Conservation (phyloP, 2,113 vertebrate species). For the Menidia beryllina region DNA sequence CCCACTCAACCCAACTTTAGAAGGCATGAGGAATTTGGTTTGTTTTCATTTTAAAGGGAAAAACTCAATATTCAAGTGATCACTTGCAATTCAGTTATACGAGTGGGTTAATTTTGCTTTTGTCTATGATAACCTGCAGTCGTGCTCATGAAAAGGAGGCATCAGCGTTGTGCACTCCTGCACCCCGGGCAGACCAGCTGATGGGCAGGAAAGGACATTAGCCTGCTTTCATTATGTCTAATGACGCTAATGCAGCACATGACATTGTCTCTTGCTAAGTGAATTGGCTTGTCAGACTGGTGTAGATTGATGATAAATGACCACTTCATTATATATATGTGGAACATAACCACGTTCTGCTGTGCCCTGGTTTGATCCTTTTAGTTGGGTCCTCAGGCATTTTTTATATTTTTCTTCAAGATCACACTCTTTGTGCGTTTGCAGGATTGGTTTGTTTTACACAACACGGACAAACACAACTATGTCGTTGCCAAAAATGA, state of each 20-base stretch:
- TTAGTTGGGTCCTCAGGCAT: constrained; percentile 24
- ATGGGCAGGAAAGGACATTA: constrained; percentile 90
- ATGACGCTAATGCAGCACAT: constrained; percentile 93
- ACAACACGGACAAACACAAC: background rate
- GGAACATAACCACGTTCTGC: constrained; percentile 81
- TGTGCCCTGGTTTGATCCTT: constrained; percentile 80
- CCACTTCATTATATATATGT: constrained; percentile 91
- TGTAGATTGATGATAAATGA: constrained; percentile 90
- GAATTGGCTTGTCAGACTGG: constrained; percentile 86
- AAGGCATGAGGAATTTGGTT: too few relatives aligned
- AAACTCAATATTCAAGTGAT: constrained; percentile 1
- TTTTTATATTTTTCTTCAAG: constrained; percentile 38
- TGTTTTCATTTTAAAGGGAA: too few relatives aligned
- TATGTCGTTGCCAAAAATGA: constrained; percentile 4
- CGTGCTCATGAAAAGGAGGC: constrained; percentile 64
- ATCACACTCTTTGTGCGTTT: background rate
- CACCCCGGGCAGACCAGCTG: constrained; percentile 86
- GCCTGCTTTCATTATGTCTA: constrained; percentile 93
- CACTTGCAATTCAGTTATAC: constrained; percentile 14
- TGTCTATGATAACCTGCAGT: constrained; percentile 66
- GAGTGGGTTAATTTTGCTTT: constrained; percentile 42
- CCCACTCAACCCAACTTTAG: background rate
- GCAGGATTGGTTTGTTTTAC: constrained; percentile 2
- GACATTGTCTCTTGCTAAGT: constrained; percentile 82
- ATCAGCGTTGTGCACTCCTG: constrained; percentile 76